Evolutionary conservation across 2,888 invertebrate species (phyloP), one percentile per base, ranked within the genome.

Genomic region (Phymatocera aterrima): DNA sequence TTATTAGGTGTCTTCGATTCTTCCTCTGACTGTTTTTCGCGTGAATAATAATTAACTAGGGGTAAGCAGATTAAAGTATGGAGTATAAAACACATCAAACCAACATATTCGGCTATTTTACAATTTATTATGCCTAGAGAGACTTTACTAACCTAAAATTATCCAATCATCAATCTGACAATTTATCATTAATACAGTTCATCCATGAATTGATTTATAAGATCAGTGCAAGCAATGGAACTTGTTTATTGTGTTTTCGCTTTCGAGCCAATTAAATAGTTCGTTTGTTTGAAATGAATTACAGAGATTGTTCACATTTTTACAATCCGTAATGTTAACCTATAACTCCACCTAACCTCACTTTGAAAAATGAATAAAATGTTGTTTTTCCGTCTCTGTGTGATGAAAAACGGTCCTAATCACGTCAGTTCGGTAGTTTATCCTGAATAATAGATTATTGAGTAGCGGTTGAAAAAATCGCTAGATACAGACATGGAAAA

Each of bases 331-430:
- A n/a, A n/a, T n/a, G n/a, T 40, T 64, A 40, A 46, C 24, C 68
- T 68, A 46, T 68, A 68, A 68, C 68, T 46, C 28, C 21, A 43
- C 43, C 43, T 68, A 28, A 68, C 43, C 28, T 28, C 24, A 28
- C 28, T 21, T 5, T 37, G 61, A 43, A 21, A 12, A 68, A 46
- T 68, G 15, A 28, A 24, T 6, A 2, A 24, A 68, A 43, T 31
- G 6, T 61, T 61, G 28, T 61, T n/a, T 18, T 10, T 37, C 4
- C 18, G 0, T 64, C 18, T 57, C 5, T 1, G 3, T 15, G 10
- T 28, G 28, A 28, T 15, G 10, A 12, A 24, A 10, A 8, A 18
- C n/a, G n/a, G 4, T n/a, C 48, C n/a, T 4, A n/a, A n/a, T 21
- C 4, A 15, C 15, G 57, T 24, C 0, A 21, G n/a, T 48, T 18